Evolutionary conservation across 2,113 vertebrate genomes (phyloP).

Genomic region (Ginglymostoma cirratum): DNA sequence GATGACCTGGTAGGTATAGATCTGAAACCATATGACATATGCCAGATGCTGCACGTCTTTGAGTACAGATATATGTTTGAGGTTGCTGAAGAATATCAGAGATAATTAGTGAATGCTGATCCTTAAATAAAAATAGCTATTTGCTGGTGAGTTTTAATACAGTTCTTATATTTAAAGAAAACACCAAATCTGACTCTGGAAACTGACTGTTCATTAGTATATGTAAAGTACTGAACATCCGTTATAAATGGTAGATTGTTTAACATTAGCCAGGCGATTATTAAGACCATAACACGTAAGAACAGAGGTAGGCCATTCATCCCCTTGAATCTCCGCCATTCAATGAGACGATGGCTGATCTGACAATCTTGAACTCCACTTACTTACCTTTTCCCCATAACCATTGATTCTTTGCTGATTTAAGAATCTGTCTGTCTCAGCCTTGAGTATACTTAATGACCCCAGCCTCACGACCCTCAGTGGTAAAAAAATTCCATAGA

Average conservation of each 20-base stretch:
- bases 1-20: constrained; percentile 79
- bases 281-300: too few species aligned
- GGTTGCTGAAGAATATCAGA: background rate
- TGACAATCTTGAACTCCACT: too few species aligned
- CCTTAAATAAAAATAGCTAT: background rate
- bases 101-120: background rate
- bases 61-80: background rate
- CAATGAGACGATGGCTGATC: too few species aligned
- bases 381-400: too few species aligned
- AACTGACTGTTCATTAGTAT: background rate
- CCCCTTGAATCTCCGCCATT: too few species aligned
- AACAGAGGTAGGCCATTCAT: too few species aligned
- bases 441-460: too few species aligned
- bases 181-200: background rate
- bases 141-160: background rate
- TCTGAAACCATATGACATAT: constrained; percentile 35
- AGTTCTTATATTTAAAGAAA: background rate
- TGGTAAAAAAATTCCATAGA: too few species aligned
- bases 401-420: too few species aligned
- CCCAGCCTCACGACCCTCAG: too few species aligned
- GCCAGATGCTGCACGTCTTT: background rate
- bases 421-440: too few species aligned
- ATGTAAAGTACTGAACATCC: background rate
- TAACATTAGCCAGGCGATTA: background rate
- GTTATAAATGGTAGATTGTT: background rate